Evolutionary conservation across 2,888 invertebrate genomes (phyloP).

Genomic region (Drosophila barbarae): DNA sequence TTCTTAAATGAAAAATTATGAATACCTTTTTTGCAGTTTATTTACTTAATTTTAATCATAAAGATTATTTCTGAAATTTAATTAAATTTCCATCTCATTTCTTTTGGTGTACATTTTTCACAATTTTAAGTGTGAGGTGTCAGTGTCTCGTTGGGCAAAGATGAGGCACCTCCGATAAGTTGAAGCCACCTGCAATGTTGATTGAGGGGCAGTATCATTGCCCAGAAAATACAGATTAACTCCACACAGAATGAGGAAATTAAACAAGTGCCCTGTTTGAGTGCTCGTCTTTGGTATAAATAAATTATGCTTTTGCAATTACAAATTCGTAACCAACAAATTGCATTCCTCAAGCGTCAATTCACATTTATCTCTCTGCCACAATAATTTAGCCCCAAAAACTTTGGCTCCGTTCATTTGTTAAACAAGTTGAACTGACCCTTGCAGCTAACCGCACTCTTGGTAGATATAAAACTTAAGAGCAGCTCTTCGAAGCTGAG

Average conservation of each 20-base stretch:
- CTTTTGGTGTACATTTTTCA: background rate
- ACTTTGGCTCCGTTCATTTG: slow-evolving; percentile 39
- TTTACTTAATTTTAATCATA: background rate
- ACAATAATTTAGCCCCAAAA: slow-evolving; percentile 32
- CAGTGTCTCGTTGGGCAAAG: background rate
- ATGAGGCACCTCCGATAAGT: background rate
- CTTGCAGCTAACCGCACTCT: slow-evolving; percentile 41
- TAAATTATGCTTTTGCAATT: slow-evolving; percentile 16
- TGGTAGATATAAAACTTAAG: slow-evolving; percentile 45
- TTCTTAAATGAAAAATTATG: background rate
- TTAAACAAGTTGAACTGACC: slow-evolving; percentile 36
- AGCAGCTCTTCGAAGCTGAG: slow-evolving; percentile 12
- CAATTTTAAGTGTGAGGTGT: background rate
- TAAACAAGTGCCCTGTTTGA: background rate
- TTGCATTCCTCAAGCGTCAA: slow-evolving; percentile 37
- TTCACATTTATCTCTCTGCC: slow-evolving; percentile 34
- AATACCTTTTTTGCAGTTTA: no score
- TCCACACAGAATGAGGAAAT: background rate
- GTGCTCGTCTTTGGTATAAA: background rate
- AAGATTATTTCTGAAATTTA: background rate
- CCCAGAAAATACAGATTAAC: background rate
- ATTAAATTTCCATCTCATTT: background rate
- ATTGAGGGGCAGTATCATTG: background rate
- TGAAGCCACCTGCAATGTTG: slow-evolving; percentile 2
- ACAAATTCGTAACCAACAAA: slow-evolving; percentile 25